These are phyloP conservation scores for Siniperca knerii DNA, from an alignment of 2,113 vertebrate species.

Conservation along the genomic window DNA sequence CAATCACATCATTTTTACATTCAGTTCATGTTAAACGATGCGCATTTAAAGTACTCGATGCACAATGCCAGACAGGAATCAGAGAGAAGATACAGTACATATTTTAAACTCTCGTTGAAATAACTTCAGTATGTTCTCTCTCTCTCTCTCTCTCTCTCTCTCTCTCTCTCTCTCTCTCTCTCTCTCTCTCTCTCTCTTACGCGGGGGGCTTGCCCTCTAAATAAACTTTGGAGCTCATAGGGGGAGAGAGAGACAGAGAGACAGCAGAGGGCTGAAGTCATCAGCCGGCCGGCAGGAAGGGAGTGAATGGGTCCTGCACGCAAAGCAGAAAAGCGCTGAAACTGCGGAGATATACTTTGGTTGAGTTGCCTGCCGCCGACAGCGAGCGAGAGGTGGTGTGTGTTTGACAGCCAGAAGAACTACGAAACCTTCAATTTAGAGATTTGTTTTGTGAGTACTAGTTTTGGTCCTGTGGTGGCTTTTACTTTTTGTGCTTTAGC, in stretches of 20 bases:
- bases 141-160: constrained; percentile 32
- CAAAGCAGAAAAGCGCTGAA: constrained; percentile 78
- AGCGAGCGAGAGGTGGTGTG: constrained; percentile 48
- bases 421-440: constrained; percentile 5
- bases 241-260: constrained; percentile 66
- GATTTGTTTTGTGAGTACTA: background rate
- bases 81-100: constrained; percentile 26
- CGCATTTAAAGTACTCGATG: background rate
- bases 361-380: constrained; percentile 33
- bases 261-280: constrained; percentile 83
- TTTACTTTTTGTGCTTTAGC: constrained; percentile 30
- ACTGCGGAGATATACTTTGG: constrained; percentile 72
- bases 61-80: constrained; percentile 27
- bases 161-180: constrained; percentile 58
- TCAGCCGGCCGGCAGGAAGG: constrained; percentile 78
- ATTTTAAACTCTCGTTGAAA: constrained; percentile 48
- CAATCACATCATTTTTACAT: background rate
- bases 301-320: constrained; percentile 79
- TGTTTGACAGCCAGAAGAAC: constrained; percentile 35
- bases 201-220: constrained; percentile 85
- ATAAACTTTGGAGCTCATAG: constrained; percentile 85
- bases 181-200: constrained; percentile 69
- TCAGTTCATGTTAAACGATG: background rate
- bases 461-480: background rate
- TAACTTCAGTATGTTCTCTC: constrained; percentile 27